Percentiles rank a stretch among this genome's conserved stretches.
phyloP scores from a whole-genome alignment of 2,113 vertebrate species.

The Neotoma lepida region DNA sequence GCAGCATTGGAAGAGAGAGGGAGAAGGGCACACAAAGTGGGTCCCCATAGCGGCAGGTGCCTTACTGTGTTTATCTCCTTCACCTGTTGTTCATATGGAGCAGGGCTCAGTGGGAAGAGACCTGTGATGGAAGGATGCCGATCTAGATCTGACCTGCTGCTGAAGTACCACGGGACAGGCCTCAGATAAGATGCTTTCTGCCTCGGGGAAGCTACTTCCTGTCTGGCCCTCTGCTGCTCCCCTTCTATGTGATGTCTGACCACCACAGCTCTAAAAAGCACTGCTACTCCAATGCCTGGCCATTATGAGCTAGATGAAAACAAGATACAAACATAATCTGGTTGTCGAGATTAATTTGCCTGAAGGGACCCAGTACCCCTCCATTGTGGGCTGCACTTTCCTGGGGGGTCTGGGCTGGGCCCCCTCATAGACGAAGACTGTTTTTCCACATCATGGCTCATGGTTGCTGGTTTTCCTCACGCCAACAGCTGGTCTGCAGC shows the following conservation, averaged over 20 bases:
- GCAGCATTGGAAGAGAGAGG: background rate
- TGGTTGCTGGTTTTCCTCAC: conserved; percentile 51
- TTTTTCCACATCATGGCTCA: background rate
- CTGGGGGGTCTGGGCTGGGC: background rate
- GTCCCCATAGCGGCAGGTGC: background rate
- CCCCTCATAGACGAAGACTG: background rate
- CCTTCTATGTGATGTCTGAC: background rate
- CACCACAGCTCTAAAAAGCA: background rate
- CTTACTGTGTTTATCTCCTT: background rate
- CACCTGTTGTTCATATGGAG: background rate
- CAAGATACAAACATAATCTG: background rate
- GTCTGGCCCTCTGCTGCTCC: background rate
- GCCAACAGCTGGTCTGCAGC: conserved; percentile 50
- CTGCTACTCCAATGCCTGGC: rapidly evolving
- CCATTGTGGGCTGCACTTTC: background rate
- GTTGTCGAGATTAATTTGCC: background rate
- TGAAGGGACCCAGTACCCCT: conserved; percentile 51
- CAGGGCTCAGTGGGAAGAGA: background rate
- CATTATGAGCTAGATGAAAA: background rate
- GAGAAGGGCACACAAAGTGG: no score
- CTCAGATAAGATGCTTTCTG: background rate
- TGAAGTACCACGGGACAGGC: background rate
- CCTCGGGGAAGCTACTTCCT: background rate
- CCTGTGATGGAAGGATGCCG: rapidly evolving
- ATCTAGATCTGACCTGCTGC: background rate